Percentiles rank a stretch among this genome's conserved stretches.
phyloP scores from a whole-genome alignment of 2,113 vertebrate species.

The Psilopsiagon aurifrons region DNA sequence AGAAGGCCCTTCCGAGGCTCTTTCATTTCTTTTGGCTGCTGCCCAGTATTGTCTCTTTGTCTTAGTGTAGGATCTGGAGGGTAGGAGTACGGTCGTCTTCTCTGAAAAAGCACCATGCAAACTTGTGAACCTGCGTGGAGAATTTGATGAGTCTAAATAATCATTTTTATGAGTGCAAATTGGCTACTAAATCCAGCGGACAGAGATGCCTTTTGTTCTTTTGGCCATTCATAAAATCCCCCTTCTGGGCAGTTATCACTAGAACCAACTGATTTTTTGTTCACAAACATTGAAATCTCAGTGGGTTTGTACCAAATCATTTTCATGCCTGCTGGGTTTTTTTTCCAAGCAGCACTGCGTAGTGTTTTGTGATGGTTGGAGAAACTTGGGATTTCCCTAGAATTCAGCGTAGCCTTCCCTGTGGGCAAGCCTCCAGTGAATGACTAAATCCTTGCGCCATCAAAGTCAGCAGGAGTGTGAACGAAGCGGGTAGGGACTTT shows the following conservation, averaged over 20 bases:
- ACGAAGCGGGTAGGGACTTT: background rate
- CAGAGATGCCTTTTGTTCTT: background rate
- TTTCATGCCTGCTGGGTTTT: background rate
- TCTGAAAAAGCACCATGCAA: background rate
- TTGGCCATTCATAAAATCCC: background rate
- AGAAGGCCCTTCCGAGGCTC: background rate
- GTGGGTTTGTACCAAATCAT: background rate
- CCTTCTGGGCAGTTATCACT: rapidly evolving
- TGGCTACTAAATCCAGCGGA: background rate
- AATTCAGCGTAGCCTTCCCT: slow-evolving; percentile 1
- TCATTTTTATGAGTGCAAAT: background rate
- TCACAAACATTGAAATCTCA: rapidly evolving
- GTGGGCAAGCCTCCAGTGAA: background rate
- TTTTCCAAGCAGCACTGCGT: background rate
- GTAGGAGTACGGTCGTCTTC: background rate
- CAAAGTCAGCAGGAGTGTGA: background rate
- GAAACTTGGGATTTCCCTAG: slow-evolving; percentile 49
- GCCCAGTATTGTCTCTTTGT: slow-evolving; percentile 20
- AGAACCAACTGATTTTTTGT: rapidly evolving
- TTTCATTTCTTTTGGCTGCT: slow-evolving; percentile 21
- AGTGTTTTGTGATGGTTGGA: background rate
- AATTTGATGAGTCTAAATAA: background rate
- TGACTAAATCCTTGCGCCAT: background rate
- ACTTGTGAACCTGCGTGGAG: background rate
- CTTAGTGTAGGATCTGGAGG: background rate